These are phyloP conservation scores for Xanthia icteritia DNA, from an alignment of 2,888 invertebrate genomes.

Conservation along the genomic window DNA sequence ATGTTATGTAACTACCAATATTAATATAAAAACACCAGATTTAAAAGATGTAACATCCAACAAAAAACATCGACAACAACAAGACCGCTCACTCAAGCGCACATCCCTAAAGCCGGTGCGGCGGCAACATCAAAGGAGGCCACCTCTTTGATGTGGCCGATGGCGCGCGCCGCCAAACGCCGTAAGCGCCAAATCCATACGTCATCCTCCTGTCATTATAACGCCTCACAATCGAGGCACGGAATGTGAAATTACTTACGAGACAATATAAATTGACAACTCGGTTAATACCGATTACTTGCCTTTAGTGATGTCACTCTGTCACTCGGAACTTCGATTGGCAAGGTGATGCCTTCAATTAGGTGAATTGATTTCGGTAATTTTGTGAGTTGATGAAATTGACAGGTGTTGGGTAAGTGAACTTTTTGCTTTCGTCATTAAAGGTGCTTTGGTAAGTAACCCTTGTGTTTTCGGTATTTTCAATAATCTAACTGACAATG, in stretches of 20 bases:
- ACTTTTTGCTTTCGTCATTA: not conserved
- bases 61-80: slow-evolving; percentile 70
- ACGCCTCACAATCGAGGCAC: slow-evolving; percentile 88
- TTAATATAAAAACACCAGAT: not conserved
- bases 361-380: slow-evolving; percentile 56
- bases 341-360: slow-evolving; percentile 62
- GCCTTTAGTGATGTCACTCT: slow-evolving; percentile 59
- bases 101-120: slow-evolving; percentile 83
- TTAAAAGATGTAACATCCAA: not conserved
- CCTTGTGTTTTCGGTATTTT: not conserved
- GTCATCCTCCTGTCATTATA: slow-evolving; percentile 90
- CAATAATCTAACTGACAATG: too few relatives aligned
- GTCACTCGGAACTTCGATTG: slow-evolving; percentile 57
- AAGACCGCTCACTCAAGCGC: slow-evolving; percentile 65
- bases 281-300: slow-evolving; percentile 85
- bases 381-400: slow-evolving; percentile 39
- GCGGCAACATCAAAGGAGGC: slow-evolving; percentile 90
- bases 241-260: slow-evolving; percentile 90
- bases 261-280: slow-evolving; percentile 90
- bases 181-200: slow-evolving; percentile 91
- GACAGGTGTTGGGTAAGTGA: slow-evolving; percentile 35
- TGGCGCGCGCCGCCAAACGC: slow-evolving; percentile 90
- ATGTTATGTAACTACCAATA: not conserved
- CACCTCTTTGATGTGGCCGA: slow-evolving; percentile 90
- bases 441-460: not conserved